Conservation (phyloP, 2,888 invertebrate species). For the Rotaria macrura region DNA sequence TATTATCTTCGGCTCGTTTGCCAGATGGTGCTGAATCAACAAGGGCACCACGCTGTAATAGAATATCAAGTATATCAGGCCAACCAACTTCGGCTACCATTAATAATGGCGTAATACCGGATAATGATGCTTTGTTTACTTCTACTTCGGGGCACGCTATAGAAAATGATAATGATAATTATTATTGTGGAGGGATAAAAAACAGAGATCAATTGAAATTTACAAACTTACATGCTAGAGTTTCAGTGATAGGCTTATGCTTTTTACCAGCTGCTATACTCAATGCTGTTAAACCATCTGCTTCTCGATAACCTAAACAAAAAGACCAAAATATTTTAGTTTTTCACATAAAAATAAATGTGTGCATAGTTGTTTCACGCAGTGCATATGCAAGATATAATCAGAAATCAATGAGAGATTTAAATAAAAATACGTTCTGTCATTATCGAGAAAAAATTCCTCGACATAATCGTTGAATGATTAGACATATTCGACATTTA, state of each 20-base stretch:
- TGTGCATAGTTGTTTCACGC: too few species aligned
- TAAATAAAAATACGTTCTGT: neutral
- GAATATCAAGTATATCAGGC: conserved; percentile 31
- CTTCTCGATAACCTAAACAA: conserved; percentile 29
- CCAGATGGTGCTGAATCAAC: conserved; percentile 33
- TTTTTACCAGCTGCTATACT: conserved; percentile 34
- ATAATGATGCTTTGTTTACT: conserved; percentile 31
- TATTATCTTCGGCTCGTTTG: conserved; percentile 32
- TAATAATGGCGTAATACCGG: conserved; percentile 33
- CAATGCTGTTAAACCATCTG: conserved; percentile 33
- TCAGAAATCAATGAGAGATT: neutral
- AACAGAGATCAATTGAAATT: neutral
- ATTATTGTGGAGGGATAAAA: neutral
- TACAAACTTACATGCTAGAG: conserved; percentile 13
- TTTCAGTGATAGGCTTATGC: conserved; percentile 33
- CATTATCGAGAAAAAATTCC: neutral
- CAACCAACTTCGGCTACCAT: conserved; percentile 35
- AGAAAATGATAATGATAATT: neutral
- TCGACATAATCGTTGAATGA: neutral
- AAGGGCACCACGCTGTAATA: conserved; percentile 26
- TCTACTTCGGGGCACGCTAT: conserved; percentile 27
- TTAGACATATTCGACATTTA: neutral
- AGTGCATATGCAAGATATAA: too few species aligned
- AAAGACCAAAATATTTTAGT: neutral
- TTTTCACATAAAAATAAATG: too few species aligned